Base-by-base conservation (phyloP, 2,113 vertebrate genomes). In the Nyctereutes procyonoides region DNA sequence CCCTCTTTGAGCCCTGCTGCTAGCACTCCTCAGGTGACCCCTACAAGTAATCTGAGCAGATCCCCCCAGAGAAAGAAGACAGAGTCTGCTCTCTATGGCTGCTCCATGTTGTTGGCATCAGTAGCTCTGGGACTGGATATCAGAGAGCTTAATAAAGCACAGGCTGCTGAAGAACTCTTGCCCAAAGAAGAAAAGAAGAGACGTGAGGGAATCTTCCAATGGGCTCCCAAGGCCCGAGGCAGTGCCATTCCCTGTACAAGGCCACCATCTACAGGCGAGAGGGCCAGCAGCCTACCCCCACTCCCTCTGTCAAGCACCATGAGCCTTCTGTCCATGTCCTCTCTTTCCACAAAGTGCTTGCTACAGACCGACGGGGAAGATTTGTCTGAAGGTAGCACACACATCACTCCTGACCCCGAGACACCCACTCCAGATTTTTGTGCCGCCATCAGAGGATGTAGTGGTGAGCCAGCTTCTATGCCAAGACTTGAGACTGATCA, bases 91-190 rank as follows among this genome's bases (percentile, higher is more conserved):
- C 96, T 99, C 90, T 99, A 99, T 13, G 98, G 99, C 35, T 99
- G 99, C 86, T 99, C 99, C 53, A 97, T 99, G 1, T 96, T 99
- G 71, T 99, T 99, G 96, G 99, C 99, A 0, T 99, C 99, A 0
- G 98, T 99, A 48, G 99, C 99, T 17, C 98, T 99, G 56, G 99
- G 99, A 32, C 98, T 99, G 9, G 99, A 99, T 63, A 98, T 99
- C 16, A 98, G 99, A 22, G 99, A 99, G 88, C 98, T 99, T 5
- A 98, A 98, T 15, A 99, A 97, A 95, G 98, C 96, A 0, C 98
- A 98, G 0, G 56, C 98, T 63, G 58, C 97, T 0, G 98, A 99
- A 0, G 99, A 99, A 69, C 98, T 97, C 0, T 97, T 98, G 91
- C 98, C 98, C 62, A 99, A 98, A 24, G 99, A 99, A 35, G 99